These are phyloP conservation scores for Pitangus sulphuratus DNA, from an alignment of 2,797 vertebrate species.

Conservation along the genomic window DNA sequence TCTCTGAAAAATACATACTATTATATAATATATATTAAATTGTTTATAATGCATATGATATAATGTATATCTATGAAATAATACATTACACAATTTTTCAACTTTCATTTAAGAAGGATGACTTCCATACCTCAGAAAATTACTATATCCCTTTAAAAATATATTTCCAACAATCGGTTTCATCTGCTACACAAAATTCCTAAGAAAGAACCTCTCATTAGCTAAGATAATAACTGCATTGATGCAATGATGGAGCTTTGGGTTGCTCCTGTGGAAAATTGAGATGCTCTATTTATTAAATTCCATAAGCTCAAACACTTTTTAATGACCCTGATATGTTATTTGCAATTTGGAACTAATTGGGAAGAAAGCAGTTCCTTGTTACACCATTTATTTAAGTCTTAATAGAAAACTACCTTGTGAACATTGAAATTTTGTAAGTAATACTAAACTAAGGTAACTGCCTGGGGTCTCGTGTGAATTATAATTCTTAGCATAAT, in stretches of 20 bases:
- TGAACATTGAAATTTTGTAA: not conserved
- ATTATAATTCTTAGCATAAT: not conserved
- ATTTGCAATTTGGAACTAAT: not conserved
- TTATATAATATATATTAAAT: not conserved
- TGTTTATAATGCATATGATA: not conserved
- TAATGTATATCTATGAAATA: not conserved
- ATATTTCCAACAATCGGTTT: not conserved
- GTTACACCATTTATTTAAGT: not conserved
- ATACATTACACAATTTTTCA: not conserved
- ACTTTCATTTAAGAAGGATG: not conserved
- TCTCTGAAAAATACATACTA: not conserved
- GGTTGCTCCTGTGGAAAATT: not conserved
- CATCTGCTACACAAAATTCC: not conserved
- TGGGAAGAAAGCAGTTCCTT: not conserved
- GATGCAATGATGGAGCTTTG: not conserved
- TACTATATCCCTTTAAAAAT: not conserved
- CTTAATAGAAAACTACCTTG: not conserved
- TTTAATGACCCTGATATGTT: not conserved
- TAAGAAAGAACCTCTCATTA: not conserved
- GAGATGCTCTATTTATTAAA: not conserved
- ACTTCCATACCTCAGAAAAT: not conserved
- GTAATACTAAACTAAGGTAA: not conserved
- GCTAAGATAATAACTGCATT: not conserved
- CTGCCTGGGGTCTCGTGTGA: not conserved
- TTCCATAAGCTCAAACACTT: not conserved